Evolutionary conservation across 2,113 vertebrate species (phyloP).

Genomic region (Panthera tigris): DNA sequence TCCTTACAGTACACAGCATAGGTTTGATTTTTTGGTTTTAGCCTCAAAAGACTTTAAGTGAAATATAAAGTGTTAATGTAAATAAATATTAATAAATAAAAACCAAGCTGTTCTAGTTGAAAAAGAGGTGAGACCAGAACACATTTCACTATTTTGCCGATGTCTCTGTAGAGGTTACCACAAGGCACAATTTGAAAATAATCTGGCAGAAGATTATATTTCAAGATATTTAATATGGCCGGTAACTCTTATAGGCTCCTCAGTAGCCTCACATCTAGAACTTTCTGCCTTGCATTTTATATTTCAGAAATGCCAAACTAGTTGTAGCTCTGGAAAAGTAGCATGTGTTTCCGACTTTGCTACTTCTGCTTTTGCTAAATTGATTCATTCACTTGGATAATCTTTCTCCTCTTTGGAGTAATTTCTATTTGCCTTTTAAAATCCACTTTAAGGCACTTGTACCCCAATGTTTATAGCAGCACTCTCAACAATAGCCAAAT

Average conservation of each 20-base stretch:
- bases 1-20: background rate
- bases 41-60: background rate
- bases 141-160: background rate
- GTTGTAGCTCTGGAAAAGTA: background rate
- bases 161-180: background rate
- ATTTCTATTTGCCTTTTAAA: background rate
- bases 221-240: background rate
- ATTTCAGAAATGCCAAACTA: background rate
- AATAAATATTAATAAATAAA: background rate
- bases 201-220: background rate
- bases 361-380: background rate
- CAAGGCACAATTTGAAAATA: background rate
- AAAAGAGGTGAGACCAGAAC: background rate
- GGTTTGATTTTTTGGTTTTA: background rate
- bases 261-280: background rate
- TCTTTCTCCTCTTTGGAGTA: background rate
- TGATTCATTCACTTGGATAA: background rate
- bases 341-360: background rate
- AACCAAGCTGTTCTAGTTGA: background rate
- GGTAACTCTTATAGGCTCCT: background rate
- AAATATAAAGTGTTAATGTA: background rate
- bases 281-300: constrained; percentile 15
- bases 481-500: no score
- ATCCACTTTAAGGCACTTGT: background rate
- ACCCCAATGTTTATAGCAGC: no score